Percentiles rank a stretch among this genome's conserved stretches.
Conservation (phyloP, 2,113 vertebrate genomes). For the Coryphaenoides rupestris region DNA sequence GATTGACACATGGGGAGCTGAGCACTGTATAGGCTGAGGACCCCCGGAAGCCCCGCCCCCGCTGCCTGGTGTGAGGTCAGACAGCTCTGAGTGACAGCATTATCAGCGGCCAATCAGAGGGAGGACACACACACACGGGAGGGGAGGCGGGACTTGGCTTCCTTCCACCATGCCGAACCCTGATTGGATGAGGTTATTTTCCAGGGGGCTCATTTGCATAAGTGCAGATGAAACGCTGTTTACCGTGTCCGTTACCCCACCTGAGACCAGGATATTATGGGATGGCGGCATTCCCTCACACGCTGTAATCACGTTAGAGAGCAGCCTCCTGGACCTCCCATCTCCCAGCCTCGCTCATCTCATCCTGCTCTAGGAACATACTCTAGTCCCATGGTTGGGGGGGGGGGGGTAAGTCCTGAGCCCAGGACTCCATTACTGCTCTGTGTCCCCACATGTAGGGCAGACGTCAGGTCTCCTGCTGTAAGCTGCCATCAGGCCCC, state of each 20-base stretch:
- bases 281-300: slow-evolving; percentile 34
- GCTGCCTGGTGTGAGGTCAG: slow-evolving; percentile 56
- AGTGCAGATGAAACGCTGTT: slow-evolving; percentile 77
- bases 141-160: too few species aligned
- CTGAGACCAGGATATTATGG: slow-evolving; percentile 73
- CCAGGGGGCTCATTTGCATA: slow-evolving; percentile 81
- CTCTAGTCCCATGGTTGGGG: neutral
- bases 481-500: slow-evolving; percentile 83
- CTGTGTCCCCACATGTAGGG: too few species aligned
- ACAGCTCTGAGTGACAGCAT: slow-evolving; percentile 51
- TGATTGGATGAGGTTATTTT: slow-evolving; percentile 79
- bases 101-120: slow-evolving; percentile 58
- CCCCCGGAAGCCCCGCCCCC: slow-evolving; percentile 12
- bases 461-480: slow-evolving; percentile 42
- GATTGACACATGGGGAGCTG: slow-evolving; percentile 78
- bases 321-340: slow-evolving; percentile 41
- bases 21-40: slow-evolving; percentile 28
- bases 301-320: slow-evolving; percentile 56
- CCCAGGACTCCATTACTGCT: slow-evolving; percentile 14
- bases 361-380: too few species aligned
- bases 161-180: slow-evolving; percentile 61
- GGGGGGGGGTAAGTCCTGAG: too few species aligned
- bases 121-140: neutral
- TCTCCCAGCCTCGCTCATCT: slow-evolving; percentile 32
- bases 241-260: slow-evolving; percentile 76